These are phyloP conservation scores for Anticlea derivata DNA, from an alignment of 2,888 invertebrate genomes.

Conservation along the genomic window DNA sequence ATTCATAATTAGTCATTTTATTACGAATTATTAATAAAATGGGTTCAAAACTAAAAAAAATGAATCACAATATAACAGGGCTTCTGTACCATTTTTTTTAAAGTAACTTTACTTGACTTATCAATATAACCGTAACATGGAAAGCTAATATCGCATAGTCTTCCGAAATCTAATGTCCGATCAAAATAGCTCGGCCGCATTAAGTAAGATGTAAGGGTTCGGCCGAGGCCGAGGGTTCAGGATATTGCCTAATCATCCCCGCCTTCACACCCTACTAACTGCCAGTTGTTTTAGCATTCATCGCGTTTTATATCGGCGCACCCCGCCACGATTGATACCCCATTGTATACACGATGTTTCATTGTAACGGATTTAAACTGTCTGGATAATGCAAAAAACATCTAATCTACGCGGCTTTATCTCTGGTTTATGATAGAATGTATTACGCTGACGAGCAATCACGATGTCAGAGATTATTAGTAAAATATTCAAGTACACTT, in stretches of 20 bases:
- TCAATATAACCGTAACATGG: slow-evolving; percentile 42
- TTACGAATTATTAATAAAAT: too few species aligned
- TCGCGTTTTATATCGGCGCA: slow-evolving; percentile 58
- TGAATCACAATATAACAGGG: too few species aligned
- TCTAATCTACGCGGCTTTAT: slow-evolving; percentile 17
- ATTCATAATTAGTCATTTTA: too few species aligned
- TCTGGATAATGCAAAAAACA: background rate
- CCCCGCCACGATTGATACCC: slow-evolving; percentile 66
- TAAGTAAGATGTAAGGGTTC: slow-evolving; percentile 78
- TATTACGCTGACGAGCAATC: slow-evolving; percentile 25
- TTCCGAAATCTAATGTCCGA: slow-evolving; percentile 72
- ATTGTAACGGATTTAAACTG: slow-evolving; percentile 53
- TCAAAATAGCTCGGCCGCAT: slow-evolving; percentile 65
- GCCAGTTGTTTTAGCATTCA: slow-evolving; percentile 82
- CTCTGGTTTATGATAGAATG: slow-evolving; percentile 26
- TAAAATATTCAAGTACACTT: slow-evolving; percentile 20
- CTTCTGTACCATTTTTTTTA: too few species aligned
- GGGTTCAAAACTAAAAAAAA: too few species aligned
- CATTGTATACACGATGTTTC: slow-evolving; percentile 63
- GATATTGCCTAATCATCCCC: slow-evolving; percentile 82
- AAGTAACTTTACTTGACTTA: background rate
- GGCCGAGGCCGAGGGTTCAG: slow-evolving; percentile 65
- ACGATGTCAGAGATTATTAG: slow-evolving; percentile 30
- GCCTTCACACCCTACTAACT: slow-evolving; percentile 79
- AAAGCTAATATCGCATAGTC: slow-evolving; percentile 58